Evolutionary conservation across 2,113 vertebrate genomes (phyloP), one percentile per base, ranked within the genome.

Genomic region (Vidua macroura): DNA sequence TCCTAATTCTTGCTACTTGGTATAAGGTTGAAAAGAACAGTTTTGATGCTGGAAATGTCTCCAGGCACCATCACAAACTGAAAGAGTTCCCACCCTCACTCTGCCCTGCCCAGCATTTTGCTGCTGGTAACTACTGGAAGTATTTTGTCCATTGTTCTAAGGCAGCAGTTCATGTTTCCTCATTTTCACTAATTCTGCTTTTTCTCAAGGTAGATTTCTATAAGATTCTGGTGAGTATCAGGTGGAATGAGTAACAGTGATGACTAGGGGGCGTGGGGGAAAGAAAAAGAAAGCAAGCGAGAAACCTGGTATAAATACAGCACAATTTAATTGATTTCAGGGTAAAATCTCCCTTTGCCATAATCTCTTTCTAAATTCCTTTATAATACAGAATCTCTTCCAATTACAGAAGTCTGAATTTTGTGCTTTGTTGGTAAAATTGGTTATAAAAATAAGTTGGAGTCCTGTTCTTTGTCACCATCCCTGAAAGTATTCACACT

Each of bases 21-120:
- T 18, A 51, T 33, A 16, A n/a, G 25, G 6, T 33, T 62, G 37
- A 70, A 74, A 27, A 59, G 16, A 89, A 37, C 2, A 6, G 4
- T 43, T 85, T 87, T 69, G 20, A 11, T 11, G 4, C 27, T 79
- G 25, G 37, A 86, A 72, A 66, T 25, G 11, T 25, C 59, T 58
- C 59, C 0, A 0, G 85, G 56, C 39, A 58, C 8, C 33, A 39
- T 8, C 33, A 44, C 0, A 0, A 82, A 18, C 33, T 37, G 13
- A 35, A 48, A 7, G 0, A 8, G 31, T 19, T 74, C 43, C 60
- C 37, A 69, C 64, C 25, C 18, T 59, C 28, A 0, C 35, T 43
- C 49, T 51, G 33, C 13, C 33, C 51, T 41, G 3, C 9, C 63
- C 55, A 18, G 5, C 17, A 5, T 46, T 81, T 72, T 33, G 20